Evolutionary conservation across 2,797 vertebrate species (phyloP).

Genomic region (Mus caroli): DNA sequence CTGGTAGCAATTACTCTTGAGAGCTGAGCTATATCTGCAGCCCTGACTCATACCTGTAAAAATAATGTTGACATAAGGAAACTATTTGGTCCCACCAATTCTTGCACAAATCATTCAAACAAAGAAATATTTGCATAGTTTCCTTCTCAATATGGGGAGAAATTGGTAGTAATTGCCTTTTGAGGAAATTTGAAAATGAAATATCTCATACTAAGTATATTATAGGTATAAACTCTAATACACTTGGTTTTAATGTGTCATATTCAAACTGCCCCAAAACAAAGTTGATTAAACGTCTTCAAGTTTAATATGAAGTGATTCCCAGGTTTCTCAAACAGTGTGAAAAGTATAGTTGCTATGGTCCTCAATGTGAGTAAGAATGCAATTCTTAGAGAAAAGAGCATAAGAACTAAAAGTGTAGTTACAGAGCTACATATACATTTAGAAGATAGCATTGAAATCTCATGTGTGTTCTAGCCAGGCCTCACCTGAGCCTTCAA

Average conservation of each 20-base stretch:
- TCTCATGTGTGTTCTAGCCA: neutral
- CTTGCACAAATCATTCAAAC: neutral
- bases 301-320: neutral
- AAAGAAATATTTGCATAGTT: neutral
- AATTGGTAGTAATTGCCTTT: neutral
- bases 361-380: neutral
- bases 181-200: neutral
- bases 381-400: neutral
- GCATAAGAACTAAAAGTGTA: neutral
- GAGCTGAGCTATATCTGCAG: no score
- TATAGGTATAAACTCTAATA: neutral
- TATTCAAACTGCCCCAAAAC: neutral
- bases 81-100: no score
- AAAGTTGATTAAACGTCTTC: neutral
- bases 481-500: neutral
- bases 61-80: neutral
- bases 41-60: no score
- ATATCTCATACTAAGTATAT: neutral
- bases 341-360: neutral
- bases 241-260: neutral
- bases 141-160: neutral
- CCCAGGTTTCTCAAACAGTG: neutral
- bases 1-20: no score
- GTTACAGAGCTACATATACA: neutral
- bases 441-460: neutral